Evolutionary conservation across 2,797 vertebrate genomes (phyloP), one percentile per base, ranked within the genome.

Genomic region (Gallirallus australis): DNA sequence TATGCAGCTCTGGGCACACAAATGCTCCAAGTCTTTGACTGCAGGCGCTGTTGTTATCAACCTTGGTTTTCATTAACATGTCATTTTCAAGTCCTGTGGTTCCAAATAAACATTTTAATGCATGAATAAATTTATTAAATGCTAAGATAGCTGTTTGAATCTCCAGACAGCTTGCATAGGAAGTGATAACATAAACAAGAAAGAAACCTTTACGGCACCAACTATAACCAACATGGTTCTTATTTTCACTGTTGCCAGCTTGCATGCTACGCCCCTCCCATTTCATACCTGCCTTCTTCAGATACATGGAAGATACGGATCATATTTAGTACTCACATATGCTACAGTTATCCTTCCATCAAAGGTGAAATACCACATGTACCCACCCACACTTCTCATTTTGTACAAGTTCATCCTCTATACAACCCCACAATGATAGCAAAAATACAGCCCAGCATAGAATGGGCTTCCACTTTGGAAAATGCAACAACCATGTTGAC

Each of bases 1-100:
- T 19, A 1, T 0, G 4, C 61, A n/a, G 3, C 6, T 8, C 19
- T 28, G 19, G 59, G 27, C 40, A 25, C 5, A 5, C 28, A 40
- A 23, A 1, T 21, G 69, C 45, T n/a, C 28, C 20, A 40, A 9
- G 42, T n/a, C 13, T 65, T 25, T 20, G 45, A 68, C 50, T 47
- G 40, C 39, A 72, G 64, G 59, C 9, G 15, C 10, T 14, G 33
- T 25, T 63, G 60, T 16, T 47, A 66, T 2, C 37, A 56, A 33
- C 31, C 28, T 77, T 79, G 10, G 20, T 54, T 77, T 81, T 70
- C 52, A 66, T 17, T 63, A 64, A 59, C 16, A 72, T 52, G 10
- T 57, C n/a, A 27, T 68, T 63, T 37, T 77, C 50, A 69, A 76
- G 27, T 69, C 12, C 31, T 53, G 15, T 57, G 23, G 39, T 77